phyloP scores from a whole-genome alignment of 2,888 invertebrate genomes.

The Ramazzottius varieornatus region DNA sequence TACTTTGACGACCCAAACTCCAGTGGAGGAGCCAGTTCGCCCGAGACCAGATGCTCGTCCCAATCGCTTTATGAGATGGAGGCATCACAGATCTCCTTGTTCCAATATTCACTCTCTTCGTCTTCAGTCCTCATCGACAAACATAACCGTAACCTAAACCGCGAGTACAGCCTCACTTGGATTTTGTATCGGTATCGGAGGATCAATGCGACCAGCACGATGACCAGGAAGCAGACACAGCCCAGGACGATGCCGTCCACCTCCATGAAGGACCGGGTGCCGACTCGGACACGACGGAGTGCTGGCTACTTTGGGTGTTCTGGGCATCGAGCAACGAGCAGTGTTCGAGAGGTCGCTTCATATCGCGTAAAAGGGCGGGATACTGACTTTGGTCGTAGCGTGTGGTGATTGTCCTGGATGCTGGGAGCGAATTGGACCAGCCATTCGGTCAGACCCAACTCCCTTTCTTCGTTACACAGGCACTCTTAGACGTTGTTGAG shows the following conservation, averaged over 20 bases:
- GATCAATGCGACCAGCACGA: not conserved
- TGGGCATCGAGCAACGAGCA: not conserved
- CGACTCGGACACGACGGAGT: not conserved
- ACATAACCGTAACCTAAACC: not conserved
- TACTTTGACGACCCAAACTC: conserved; percentile 56
- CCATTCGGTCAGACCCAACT: conserved; percentile 47
- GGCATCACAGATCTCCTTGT: conserved; percentile 63
- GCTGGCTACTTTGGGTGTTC: not conserved
- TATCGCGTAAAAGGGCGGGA: conserved; percentile 12
- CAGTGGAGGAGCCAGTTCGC: conserved; percentile 49
- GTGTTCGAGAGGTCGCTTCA: not conserved
- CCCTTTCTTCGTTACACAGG: conserved; percentile 34
- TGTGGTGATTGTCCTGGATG: conserved; percentile 35
- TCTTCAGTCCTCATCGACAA: not conserved
- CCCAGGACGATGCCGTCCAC: not conserved
- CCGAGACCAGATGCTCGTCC: conserved; percentile 59
- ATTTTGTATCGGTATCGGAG: not conserved
- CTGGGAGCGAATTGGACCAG: conserved; percentile 35
- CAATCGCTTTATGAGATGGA: conserved; percentile 68
- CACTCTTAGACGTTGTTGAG: conserved; percentile 60
- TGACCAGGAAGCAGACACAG: not conserved
- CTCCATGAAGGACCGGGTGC: not conserved
- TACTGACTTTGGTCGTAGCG: conserved; percentile 51
- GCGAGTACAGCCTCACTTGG: not conserved
- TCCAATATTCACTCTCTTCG: conserved; percentile 31